Percentiles rank a stretch among this genome's conserved stretches.
These are phyloP conservation scores for Tympanoctomys barrerae DNA, from an alignment of 2,797 vertebrate genomes.

Conservation along the genomic window DNA sequence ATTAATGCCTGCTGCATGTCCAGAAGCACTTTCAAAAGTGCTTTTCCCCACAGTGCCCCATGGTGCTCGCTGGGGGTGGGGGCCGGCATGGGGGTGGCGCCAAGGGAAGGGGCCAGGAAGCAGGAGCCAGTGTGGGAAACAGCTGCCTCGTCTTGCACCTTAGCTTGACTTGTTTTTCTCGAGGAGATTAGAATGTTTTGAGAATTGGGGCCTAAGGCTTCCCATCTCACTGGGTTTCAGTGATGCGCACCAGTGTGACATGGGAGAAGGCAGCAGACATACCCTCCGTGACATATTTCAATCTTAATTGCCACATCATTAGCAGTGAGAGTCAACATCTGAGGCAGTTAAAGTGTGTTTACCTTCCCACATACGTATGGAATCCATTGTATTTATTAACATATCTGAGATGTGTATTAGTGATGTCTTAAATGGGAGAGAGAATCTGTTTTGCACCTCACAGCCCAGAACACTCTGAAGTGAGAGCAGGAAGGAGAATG, in stretches of 20 bases:
- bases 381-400: constrained; percentile 68
- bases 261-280: not conserved
- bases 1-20: not conserved
- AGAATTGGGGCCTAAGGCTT: not conserved
- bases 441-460: constrained; percentile 54
- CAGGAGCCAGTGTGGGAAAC: not conserved
- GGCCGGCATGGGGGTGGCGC: not conserved
- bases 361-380: constrained; percentile 43
- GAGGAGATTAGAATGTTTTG: constrained; percentile 1
- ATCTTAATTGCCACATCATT: constrained; percentile 61
- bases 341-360: constrained; percentile 65
- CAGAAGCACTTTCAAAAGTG: not conserved
- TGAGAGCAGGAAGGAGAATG: not conserved
- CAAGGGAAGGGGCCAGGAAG: not conserved
- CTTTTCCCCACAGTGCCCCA: not conserved
- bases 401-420: constrained; percentile 43
- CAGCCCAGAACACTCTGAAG: not conserved
- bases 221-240: not conserved
- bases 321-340: constrained; percentile 59
- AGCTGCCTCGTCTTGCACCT: not conserved
- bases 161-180: constrained; percentile 15
- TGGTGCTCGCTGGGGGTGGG: not conserved
- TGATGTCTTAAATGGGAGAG: constrained; percentile 57
- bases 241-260: not conserved
- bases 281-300: constrained; percentile 29